A percentile compares a stretch with the other conserved stretches of the same genome.
Conservation (phyloP, 2,113 vertebrate genomes). For the Solenodon paradoxus region DNA sequence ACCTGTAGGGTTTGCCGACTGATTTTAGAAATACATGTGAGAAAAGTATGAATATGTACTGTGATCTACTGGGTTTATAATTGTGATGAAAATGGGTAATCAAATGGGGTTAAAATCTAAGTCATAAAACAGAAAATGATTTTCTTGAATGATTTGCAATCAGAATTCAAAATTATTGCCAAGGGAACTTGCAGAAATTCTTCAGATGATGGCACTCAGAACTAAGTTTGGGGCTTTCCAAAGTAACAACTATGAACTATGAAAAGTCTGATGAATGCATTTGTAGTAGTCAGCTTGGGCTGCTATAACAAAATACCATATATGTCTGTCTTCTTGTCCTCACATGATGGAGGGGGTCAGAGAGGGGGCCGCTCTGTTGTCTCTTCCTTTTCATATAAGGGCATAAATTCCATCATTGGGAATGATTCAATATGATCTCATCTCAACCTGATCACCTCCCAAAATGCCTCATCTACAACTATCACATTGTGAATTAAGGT, state of each 20-base stretch:
- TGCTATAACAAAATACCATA: neutral
- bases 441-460: neutral
- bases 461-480: neutral
- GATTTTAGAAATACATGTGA: slow-evolving; percentile 27
- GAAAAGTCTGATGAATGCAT: neutral
- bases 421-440: neutral
- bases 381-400: neutral
- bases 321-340: neutral
- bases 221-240: neutral
- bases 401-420: neutral
- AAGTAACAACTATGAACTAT: neutral
- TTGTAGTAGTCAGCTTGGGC: neutral
- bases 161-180: neutral
- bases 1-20: neutral
- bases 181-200: neutral
- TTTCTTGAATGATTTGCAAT: neutral
- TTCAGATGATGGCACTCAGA: neutral
- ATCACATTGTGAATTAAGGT: neutral
- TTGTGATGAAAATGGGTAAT: neutral
- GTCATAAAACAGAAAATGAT: neutral
- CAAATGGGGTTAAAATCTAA: neutral
- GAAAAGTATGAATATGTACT: neutral
- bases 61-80: neutral
- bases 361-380: neutral
- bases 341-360: neutral